These are phyloP conservation scores for Euleptes europaea DNA, from an alignment of 2,113 vertebrate genomes.

Conservation along the genomic window DNA sequence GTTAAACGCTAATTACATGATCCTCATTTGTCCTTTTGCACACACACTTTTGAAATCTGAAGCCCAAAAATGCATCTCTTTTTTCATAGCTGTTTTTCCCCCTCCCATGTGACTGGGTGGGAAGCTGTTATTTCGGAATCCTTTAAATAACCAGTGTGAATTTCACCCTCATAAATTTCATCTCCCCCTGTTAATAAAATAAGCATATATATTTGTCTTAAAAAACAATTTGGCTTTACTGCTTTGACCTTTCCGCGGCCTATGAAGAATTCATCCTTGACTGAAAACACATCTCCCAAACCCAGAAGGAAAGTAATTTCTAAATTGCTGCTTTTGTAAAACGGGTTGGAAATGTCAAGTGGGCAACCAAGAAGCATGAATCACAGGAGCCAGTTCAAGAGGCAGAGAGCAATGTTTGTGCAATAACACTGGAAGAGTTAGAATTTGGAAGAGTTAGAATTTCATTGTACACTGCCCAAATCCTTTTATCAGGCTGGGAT, in stretches of 20 bases:
- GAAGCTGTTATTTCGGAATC: constrained; percentile 66
- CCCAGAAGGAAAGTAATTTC: constrained; percentile 46
- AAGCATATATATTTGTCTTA: constrained; percentile 59
- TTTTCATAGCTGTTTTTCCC: constrained; percentile 49
- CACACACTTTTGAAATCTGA: constrained; percentile 53
- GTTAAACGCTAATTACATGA: constrained; percentile 23
- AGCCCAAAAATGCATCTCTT: constrained; percentile 38
- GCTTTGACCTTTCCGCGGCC: constrained; percentile 61
- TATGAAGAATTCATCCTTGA: constrained; percentile 47
- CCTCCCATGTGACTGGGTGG: constrained; percentile 49
- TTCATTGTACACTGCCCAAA: constrained; percentile 49
- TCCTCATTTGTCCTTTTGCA: constrained; percentile 49
- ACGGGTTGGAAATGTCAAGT: constrained; percentile 50
- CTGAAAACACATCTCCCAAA: constrained; percentile 52
- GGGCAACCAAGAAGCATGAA: constrained; percentile 49
- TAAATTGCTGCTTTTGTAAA: constrained; percentile 24
- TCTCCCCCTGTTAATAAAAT: constrained; percentile 58
- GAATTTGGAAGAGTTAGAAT: constrained; percentile 50
- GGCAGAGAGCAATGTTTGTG: constrained; percentile 49
- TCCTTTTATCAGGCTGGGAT: constrained; percentile 32
- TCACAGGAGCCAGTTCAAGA: constrained; percentile 50
- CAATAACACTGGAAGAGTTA: constrained; percentile 31
- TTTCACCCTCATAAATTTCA: constrained; percentile 65
- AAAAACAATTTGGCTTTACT: constrained; percentile 61
- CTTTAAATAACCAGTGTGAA: constrained; percentile 60